Evolutionary conservation across 2,888 invertebrate genomes (phyloP).

Genomic region (Acrobasis consociella): DNA sequence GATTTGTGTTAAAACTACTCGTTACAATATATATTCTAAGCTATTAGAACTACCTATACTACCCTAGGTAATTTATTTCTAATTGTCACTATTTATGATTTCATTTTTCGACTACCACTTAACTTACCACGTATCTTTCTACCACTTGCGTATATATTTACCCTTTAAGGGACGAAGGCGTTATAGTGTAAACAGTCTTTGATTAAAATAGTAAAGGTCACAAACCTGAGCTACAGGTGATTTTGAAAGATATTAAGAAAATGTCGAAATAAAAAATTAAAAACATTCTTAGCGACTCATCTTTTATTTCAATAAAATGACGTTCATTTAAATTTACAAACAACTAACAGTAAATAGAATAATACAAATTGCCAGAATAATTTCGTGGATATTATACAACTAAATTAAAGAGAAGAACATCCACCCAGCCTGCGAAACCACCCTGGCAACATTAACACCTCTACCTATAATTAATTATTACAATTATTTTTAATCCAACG

Average conservation of each 20-base stretch:
- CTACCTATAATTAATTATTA: constrained; percentile 32
- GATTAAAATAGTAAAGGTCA: too few relatives aligned
- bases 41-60: too few relatives aligned
- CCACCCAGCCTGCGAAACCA: constrained; percentile 73
- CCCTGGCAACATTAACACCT: constrained; percentile 47
- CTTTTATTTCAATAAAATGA: constrained; percentile 44
- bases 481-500: constrained; percentile 29
- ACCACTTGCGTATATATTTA: too few relatives aligned
- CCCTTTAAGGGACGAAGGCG: not conserved
- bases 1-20: too few relatives aligned
- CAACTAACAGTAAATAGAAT: constrained; percentile 26
- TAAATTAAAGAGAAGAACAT: constrained; percentile 37
- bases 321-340: constrained; percentile 33
- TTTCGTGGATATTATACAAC: constrained; percentile 53
- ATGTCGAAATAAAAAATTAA: constrained; percentile 17
- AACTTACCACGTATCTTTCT: too few relatives aligned
- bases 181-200: not conserved
- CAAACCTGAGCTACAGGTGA: too few relatives aligned
- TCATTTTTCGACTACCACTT: not conserved
- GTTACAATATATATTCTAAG: too few relatives aligned
- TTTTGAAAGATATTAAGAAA: not conserved
- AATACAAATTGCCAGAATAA: constrained; percentile 51
- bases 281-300: constrained; percentile 36
- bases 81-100: too few relatives aligned
- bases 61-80: too few relatives aligned